These are phyloP conservation scores for Matsumyia berberina DNA, from an alignment of 2,888 invertebrate species.

Conservation along the genomic window DNA sequence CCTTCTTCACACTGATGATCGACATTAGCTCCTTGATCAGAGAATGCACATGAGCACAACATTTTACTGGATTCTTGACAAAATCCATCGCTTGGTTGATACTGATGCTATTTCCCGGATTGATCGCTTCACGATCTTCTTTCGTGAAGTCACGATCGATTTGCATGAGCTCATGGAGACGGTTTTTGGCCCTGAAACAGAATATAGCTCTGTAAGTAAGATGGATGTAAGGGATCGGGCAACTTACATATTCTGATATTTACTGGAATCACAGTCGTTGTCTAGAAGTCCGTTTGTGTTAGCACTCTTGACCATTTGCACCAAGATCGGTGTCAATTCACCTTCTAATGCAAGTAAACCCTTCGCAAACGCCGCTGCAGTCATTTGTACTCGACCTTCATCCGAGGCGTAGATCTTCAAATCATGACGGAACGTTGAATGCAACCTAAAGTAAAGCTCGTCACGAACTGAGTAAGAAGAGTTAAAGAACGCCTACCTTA, in stretches of 20 bases:
- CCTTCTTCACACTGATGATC: constrained; percentile 93
- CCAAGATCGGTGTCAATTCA: constrained; percentile 98
- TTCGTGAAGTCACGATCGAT: constrained; percentile 93
- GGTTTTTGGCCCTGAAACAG: constrained; percentile 93
- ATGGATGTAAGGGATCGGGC: too few species aligned
- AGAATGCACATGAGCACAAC: constrained; percentile 95
- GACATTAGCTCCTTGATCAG: constrained; percentile 94
- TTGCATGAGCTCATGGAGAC: constrained; percentile 96
- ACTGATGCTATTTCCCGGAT: constrained; percentile 96
- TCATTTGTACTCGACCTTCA: constrained; percentile 99
- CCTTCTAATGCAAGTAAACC: constrained; percentile 98
- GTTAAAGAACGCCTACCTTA: constrained; percentile 85
- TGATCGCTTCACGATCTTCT: constrained; percentile 94
- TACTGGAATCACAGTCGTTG: constrained; percentile 98
- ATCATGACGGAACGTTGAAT: constrained; percentile 99
- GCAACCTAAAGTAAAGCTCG: constrained; percentile 86
- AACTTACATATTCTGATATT: constrained; percentile 95
- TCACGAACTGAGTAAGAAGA: not conserved
- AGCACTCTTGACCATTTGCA: constrained; percentile 99
- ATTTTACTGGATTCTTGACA: constrained; percentile 97
- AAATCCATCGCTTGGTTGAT: constrained; percentile 96
- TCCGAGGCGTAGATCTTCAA: constrained; percentile 99
- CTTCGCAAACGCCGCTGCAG: constrained; percentile 99
- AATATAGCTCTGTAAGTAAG: not conserved
- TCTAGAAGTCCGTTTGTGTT: constrained; percentile 99